Conservation (phyloP, 2,113 vertebrate species). For the Ictalurus furcatus region DNA sequence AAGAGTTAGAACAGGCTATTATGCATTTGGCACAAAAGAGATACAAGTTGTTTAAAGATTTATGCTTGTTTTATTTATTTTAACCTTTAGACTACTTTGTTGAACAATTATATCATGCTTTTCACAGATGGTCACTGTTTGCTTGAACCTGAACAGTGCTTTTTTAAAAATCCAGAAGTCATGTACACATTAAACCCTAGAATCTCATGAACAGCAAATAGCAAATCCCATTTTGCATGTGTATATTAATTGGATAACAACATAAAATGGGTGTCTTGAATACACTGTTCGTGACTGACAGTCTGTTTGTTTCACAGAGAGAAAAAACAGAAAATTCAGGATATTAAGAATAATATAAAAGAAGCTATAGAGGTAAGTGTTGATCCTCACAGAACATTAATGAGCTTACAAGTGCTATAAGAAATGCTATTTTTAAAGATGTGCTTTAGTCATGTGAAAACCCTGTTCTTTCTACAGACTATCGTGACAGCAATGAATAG, state of each 20-base stretch:
- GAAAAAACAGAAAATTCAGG: slow-evolving; percentile 97
- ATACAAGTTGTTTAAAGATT: neutral
- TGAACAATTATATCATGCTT: neutral
- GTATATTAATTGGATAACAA: neutral
- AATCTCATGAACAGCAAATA: neutral
- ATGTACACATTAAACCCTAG: neutral
- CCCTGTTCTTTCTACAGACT: slow-evolving; percentile 75
- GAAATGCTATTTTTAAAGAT: neutral
- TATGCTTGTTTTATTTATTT: neutral
- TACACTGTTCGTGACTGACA: neutral
- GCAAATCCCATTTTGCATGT: neutral
- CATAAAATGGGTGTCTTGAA: neutral
- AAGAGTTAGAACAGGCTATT: neutral
- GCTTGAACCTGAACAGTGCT: neutral
- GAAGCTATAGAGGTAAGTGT: slow-evolving; percentile 97
- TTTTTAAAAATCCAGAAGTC: neutral
- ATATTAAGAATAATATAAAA: slow-evolving; percentile 99
- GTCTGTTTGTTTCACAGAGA: slow-evolving; percentile 78
- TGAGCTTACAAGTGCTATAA: neutral
- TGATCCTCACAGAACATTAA: slow-evolving; percentile 9
- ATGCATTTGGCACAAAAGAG: neutral
- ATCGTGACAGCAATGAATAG: slow-evolving; percentile 93
- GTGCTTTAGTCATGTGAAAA: neutral
- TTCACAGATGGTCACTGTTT: neutral
- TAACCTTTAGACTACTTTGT: neutral